These are phyloP conservation scores for Rhodeus uyekii DNA, from an alignment of 2,797 vertebrate species.

Conservation along the genomic window DNA sequence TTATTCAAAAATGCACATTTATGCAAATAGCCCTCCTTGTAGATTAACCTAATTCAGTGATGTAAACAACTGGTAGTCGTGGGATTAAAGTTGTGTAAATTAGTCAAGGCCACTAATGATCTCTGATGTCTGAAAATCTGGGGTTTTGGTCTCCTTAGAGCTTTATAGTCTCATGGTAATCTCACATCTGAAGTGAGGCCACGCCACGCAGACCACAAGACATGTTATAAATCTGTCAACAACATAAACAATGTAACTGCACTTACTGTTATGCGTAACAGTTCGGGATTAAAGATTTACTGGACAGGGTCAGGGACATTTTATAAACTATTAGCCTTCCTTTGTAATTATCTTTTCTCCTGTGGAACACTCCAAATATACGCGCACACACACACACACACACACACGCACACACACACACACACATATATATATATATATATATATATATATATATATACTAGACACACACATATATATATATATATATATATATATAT, in stretches of 20 bases:
- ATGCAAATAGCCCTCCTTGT: constrained; percentile 70
- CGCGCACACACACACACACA: too few species aligned
- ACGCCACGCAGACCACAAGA: constrained; percentile 54
- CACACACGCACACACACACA: too few species aligned
- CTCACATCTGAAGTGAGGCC: constrained; percentile 63
- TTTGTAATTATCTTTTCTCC: not conserved
- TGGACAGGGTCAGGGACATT: constrained; percentile 57
- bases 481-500: too few species aligned
- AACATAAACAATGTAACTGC: constrained; percentile 60
- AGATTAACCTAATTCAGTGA: constrained; percentile 82
- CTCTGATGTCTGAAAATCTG: constrained; percentile 69
- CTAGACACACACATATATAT: too few species aligned
- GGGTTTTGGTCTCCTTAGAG: constrained; percentile 45
- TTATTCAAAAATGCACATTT: constrained; percentile 83
- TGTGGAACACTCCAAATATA: too few species aligned
- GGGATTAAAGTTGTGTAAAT: constrained; percentile 77
- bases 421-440: too few species aligned
- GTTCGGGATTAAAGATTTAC: constrained; percentile 71
- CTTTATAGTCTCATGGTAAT: constrained; percentile 69
- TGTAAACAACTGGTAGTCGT: constrained; percentile 72
- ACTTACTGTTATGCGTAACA: constrained; percentile 65
- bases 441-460: too few species aligned
- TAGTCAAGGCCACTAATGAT: constrained; percentile 63
- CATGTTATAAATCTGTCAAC: constrained; percentile 59
- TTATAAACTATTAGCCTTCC: constrained; percentile 42